Conservation (phyloP, 2,113 vertebrate genomes). For the Acrocephalus arundinaceus region DNA sequence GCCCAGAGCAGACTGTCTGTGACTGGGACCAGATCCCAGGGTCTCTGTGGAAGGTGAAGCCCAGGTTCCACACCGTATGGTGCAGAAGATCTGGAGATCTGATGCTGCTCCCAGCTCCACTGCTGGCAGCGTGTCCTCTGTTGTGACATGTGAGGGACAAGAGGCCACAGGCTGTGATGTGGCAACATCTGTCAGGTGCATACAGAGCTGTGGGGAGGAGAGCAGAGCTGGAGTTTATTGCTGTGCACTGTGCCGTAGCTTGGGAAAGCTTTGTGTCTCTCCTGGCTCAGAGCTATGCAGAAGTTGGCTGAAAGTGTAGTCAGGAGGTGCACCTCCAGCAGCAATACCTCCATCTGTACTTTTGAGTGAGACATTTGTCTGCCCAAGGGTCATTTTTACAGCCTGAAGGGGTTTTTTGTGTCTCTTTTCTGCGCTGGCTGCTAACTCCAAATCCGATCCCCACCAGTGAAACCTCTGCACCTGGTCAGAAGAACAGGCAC, state of each 20-base stretch:
- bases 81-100: background rate
- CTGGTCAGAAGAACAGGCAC: background rate
- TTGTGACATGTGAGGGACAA: rapidly evolving
- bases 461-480: background rate
- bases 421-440: background rate
- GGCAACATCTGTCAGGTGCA: background rate
- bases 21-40: background rate
- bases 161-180: background rate
- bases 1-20: background rate
- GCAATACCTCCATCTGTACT: background rate
- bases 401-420: background rate
- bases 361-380: background rate
- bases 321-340: background rate
- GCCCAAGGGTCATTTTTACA: background rate
- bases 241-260: background rate
- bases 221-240: background rate
- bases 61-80: rapidly evolving
- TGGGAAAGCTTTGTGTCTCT: background rate
- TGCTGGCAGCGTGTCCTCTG: rapidly evolving
- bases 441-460: rapidly evolving
- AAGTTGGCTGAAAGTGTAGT: background rate
- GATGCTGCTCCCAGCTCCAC: background rate
- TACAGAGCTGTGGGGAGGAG: background rate
- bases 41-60: background rate
- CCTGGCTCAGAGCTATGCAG: background rate